Evolutionary conservation across 2,797 vertebrate species (phyloP).

Genomic region (Philypnodon macrostomus): DNA sequence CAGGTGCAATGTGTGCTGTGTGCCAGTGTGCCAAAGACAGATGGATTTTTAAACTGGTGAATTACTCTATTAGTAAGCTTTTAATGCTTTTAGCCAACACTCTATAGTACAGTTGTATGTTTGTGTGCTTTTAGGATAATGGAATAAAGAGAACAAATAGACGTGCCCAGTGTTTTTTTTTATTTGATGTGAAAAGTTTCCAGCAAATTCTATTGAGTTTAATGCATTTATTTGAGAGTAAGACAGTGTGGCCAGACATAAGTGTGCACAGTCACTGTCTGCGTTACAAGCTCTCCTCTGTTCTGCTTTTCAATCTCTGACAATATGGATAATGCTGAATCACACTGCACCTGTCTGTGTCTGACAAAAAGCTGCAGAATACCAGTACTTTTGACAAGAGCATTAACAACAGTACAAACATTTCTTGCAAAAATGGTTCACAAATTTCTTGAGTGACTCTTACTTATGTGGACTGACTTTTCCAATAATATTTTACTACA

Average conservation of each 20-base stretch:
- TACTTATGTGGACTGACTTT: too few relatives aligned
- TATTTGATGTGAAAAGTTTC: too few relatives aligned
- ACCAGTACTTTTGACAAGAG: too few relatives aligned
- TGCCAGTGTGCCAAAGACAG: not conserved
- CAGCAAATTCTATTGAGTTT: too few relatives aligned
- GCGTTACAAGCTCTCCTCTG: too few relatives aligned
- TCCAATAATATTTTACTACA: too few relatives aligned
- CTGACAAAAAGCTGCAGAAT: too few relatives aligned
- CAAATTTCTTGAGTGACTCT: too few relatives aligned
- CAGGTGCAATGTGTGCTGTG: constrained; percentile 14
- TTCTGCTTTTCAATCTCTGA: not conserved
- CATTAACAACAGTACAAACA: too few relatives aligned
- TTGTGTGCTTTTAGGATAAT: constrained; percentile 21
- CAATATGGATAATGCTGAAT: constrained; percentile 16
- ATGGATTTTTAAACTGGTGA: not conserved
- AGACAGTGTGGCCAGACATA: not conserved
- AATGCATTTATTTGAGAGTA: too few relatives aligned
- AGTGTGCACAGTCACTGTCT: too few relatives aligned
- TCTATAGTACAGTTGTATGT: constrained; percentile 4
- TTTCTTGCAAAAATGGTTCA: too few relatives aligned
- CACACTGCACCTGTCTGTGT: constrained; percentile 3
- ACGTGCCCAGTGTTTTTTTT: constrained; percentile 17
- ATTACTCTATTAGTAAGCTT: constrained; percentile 31
- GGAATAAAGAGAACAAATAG: constrained; percentile 30
- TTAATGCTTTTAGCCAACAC: constrained; percentile 24